Evolutionary conservation across 2,113 vertebrate species (phyloP), one percentile per base, ranked within the genome.

Genomic region (Lepisosteus oculatus): DNA sequence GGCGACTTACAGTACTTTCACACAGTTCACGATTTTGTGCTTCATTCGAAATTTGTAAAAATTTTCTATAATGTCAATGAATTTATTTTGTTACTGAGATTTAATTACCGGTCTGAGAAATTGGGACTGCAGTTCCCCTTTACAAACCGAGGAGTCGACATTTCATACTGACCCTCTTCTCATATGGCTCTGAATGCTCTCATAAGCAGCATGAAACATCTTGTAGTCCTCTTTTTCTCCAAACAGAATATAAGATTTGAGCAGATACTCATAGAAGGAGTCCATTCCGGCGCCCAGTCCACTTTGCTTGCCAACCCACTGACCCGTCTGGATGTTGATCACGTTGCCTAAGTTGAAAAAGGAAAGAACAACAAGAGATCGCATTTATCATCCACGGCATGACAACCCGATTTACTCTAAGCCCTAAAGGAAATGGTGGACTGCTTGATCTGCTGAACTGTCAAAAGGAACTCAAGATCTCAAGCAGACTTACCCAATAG

Each of bases 171-270:
- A 98, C 97, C 98, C 98, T 90, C 96, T 91, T 67, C 98, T 92
- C 78, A 99, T 69, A 85, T 99, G 92, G 87, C 79, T 97, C 85
- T 96, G 98, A 76, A 99, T 99, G 83, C 95, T 99, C 70, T 74
- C 87, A 64, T 99, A 99, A 1, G 93, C 92, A 72, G 94, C 91
- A 54, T 88, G 94, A 83, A 99, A 99, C 98, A 99, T 99, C 45
- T 88, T 88, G 76, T 97, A 88, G 79, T 99, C 98, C 65, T 98
- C 97, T 66, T 92, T 92, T 71, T 99, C 96, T 75, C 98, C 98
- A 81, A 99, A 99, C 41, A 99, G 93, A 74, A 99, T 96, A 88
- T 99, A 98, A 0, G 98, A 96, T 77, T 99, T 99, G 59, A 99
- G 92, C 69, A 99, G 91, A 78, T 99, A 99, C 77, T 99, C 98